These are phyloP conservation scores for Sarotherodon lohbergeri DNA, from an alignment of 2,113 vertebrate genomes.

Conservation along the genomic window DNA sequence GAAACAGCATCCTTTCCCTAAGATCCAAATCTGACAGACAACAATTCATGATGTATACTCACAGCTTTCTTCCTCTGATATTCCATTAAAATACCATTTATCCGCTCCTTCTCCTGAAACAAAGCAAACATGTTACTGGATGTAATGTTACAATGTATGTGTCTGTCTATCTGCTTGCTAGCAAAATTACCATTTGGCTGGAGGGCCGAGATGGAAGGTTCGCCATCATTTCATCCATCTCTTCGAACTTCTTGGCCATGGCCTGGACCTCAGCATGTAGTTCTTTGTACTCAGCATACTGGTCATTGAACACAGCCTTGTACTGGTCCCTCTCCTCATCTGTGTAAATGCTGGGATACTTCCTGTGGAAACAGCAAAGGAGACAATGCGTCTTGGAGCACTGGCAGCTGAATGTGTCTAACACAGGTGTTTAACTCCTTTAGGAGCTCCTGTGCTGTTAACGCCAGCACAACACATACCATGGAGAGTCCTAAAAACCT, in stretches of 20 bases:
- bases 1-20: not conserved
- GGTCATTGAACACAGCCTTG: conserved; percentile 94
- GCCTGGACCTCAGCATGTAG: conserved; percentile 85
- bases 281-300: conserved; percentile 93
- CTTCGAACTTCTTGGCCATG: conserved; percentile 79
- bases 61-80: conserved; percentile 89
- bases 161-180: not conserved
- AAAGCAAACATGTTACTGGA: not conserved
- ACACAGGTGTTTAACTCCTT: not conserved
- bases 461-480: not conserved
- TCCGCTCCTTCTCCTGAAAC: conserved; percentile 85
- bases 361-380: conserved; percentile 63
- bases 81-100: conserved; percentile 81
- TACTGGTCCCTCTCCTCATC: conserved; percentile 88
- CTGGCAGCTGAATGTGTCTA: not conserved
- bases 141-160: not conserved
- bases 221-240: conserved; percentile 83
- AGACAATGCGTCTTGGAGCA: not conserved
- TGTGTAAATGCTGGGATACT: conserved; percentile 84
- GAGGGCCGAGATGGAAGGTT: conserved; percentile 74
- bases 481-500: too few relatives aligned
- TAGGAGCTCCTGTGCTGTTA: not conserved
- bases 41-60: conserved; percentile 62
- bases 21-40: not conserved
- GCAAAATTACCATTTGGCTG: conserved; percentile 73